Conservation (phyloP, 2,797 vertebrate species). For the Sebastes matsubarae region DNA sequence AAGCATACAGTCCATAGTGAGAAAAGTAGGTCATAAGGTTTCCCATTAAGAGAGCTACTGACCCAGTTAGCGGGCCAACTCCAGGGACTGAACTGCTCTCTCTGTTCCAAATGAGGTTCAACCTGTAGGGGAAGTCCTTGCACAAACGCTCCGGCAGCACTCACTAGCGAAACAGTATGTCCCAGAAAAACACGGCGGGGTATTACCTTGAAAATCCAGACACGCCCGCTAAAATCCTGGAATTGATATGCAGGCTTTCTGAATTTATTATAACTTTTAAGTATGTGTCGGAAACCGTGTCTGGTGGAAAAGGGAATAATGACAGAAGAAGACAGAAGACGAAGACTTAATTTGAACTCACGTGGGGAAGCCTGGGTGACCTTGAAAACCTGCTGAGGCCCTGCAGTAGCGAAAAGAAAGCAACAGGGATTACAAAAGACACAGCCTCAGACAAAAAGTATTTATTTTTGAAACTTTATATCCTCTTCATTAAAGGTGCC, state of each 20-base stretch:
- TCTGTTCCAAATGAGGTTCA: conserved; percentile 62
- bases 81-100: conserved; percentile 46
- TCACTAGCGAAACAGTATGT: conserved; percentile 21
- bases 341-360: conserved; percentile 65
- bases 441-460: neutral
- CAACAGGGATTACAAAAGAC: conserved; percentile 7
- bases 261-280: neutral
- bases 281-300: neutral
- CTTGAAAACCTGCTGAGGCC: conserved; percentile 85
- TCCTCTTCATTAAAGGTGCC: neutral
- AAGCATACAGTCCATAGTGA: neutral
- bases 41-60: conserved; percentile 57
- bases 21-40: conserved; percentile 57
- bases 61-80: conserved; percentile 68
- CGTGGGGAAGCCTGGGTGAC: conserved; percentile 88
- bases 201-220: conserved; percentile 33
- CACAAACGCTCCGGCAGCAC: conserved; percentile 18
- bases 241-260: neutral
- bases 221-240: neutral
- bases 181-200: conserved; percentile 37
- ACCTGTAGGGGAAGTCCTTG: conserved; percentile 73
- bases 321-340: neutral
- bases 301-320: neutral
- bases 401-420: conserved; percentile 75
- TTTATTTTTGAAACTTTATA: neutral